Evolutionary conservation across 2,797 vertebrate genomes (phyloP), one percentile per base, ranked within the genome.

Genomic region (Aphelocoma californica): DNA sequence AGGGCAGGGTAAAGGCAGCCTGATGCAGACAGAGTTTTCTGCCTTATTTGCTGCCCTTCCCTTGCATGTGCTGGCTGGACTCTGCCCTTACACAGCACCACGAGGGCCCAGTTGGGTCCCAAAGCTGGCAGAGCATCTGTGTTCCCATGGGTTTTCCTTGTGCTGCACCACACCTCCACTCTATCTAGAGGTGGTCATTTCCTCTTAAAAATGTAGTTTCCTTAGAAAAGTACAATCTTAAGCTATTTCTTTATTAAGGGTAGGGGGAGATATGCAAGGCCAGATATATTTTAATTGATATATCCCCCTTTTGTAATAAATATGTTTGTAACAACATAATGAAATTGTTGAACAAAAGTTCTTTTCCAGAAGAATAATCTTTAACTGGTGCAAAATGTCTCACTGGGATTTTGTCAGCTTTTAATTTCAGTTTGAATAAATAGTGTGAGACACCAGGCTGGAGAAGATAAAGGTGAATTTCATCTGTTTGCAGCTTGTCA

Each of bases 391-490:
- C 13, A 80, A 97, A 97, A 78, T 90, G 96, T 93, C 95, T 94
- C 82, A 36, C 94, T 97, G 93, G 97, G 97, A 96, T 98, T 98
- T 96, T 97, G 96, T 96, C 96, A 97, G 97, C 97, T 98, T 98
- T 98, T 98, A 98, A 98, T 98, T 98, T 98, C 96, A 94, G 93
- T 97, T 96, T 97, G 97, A 98, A 98, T 98, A 98, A 98, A 97
- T 98, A 98, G 97, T 89, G 87, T 96, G 96, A 95, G 97, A 95
- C 97, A 97, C 91, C 96, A 97, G 97, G 95, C 97, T 94, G 92
- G 51, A 91, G 45, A 90, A 98, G 98, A 98, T 98, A 98, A 98
- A 98, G 98, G 97, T 97, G 97, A 98, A 98, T 98, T 98, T 98
- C 95, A 94, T 97, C 92, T 96, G 90, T 97, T 97, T 97, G 96